A percentile compares a stretch with the other conserved stretches of the same genome.
phyloP scores from a whole-genome alignment of 92 coral and sea anemone genomes.

The Nematostella vectensis region DNA sequence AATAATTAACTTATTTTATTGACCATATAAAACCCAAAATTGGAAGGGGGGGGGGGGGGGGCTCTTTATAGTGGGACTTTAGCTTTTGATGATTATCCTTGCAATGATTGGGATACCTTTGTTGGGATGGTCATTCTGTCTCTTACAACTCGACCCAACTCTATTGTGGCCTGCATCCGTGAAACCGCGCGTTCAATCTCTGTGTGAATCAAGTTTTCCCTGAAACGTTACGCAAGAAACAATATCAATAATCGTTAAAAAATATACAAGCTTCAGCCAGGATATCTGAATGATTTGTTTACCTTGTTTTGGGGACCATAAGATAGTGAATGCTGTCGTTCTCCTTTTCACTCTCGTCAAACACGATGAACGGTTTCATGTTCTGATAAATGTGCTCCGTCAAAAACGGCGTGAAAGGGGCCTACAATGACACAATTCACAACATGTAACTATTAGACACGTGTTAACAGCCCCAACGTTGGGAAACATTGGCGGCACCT shows the following conservation, averaged over 20 bases:
- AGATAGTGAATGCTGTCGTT: constrained; percentile 81
- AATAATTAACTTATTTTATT: too few species aligned
- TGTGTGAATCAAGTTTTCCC: constrained; percentile 64
- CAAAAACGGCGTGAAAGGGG: constrained; percentile 94
- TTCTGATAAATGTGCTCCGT: constrained; percentile 92
- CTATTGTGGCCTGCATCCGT: constrained; percentile 89
- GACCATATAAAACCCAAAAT: too few species aligned
- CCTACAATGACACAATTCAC: constrained; percentile 32
- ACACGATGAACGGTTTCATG: constrained; percentile 67
- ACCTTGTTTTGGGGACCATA: constrained; percentile 85
- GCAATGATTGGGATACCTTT: too few species aligned
- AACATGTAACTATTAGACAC: too few species aligned
- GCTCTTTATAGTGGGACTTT: too few species aligned
- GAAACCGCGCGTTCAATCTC: constrained; percentile 88
- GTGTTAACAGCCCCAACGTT: not conserved
- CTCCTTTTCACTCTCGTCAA: constrained; percentile 44
- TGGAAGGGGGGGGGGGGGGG: too few species aligned
- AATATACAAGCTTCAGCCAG: not conserved
- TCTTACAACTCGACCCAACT: constrained; percentile 91
- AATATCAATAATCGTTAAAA: not conserved
- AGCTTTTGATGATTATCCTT: too few species aligned
- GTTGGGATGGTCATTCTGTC: constrained; percentile 92
- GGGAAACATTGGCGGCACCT: too few species aligned
- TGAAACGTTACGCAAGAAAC: constrained; percentile 10
- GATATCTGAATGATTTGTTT: too few species aligned